phyloP scores from a whole-genome alignment of 1,140 invertebrate genomes.

The Rhyacophila brunnea region DNA sequence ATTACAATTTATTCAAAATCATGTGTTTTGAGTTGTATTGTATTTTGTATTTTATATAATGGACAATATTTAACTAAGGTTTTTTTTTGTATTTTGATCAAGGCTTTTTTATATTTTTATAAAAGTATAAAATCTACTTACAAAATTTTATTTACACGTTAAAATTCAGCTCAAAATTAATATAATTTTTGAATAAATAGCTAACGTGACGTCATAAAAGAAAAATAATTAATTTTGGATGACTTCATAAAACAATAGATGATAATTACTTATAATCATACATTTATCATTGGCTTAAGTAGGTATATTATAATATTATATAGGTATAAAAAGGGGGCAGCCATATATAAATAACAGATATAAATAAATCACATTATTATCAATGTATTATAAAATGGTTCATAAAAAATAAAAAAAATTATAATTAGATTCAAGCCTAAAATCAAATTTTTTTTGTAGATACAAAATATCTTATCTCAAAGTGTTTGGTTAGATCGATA shows the following conservation, averaged over 20 bases:
- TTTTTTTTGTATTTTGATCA: constrained; percentile 22
- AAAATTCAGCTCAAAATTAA: not conserved
- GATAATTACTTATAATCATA: too few relatives aligned
- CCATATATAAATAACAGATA: too few relatives aligned
- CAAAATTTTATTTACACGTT: constrained; percentile 20
- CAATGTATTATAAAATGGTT: too few relatives aligned
- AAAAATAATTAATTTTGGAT: not conserved
- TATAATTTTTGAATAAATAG: not conserved
- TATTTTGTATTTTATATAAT: constrained; percentile 8
- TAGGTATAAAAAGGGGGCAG: too few relatives aligned
- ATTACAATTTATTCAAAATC: not conserved
- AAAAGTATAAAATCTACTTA: constrained; percentile 29
- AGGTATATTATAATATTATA: too few relatives aligned
- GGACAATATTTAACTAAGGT: constrained; percentile 13
- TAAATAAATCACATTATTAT: too few relatives aligned
- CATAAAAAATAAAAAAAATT: too few relatives aligned
- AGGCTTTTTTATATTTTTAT: constrained; percentile 25
- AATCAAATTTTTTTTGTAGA: too few relatives aligned
- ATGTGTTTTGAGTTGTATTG: not conserved
- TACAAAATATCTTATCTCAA: too few relatives aligned
- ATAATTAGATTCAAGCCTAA: too few relatives aligned
- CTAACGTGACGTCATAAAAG: not conserved
- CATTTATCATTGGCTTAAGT: too few relatives aligned
- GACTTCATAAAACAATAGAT: not conserved
- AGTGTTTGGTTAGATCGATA: too few relatives aligned